Base-by-base conservation (phyloP, 2,113 vertebrate genomes). In the Plecturocebus donacophilus region DNA sequence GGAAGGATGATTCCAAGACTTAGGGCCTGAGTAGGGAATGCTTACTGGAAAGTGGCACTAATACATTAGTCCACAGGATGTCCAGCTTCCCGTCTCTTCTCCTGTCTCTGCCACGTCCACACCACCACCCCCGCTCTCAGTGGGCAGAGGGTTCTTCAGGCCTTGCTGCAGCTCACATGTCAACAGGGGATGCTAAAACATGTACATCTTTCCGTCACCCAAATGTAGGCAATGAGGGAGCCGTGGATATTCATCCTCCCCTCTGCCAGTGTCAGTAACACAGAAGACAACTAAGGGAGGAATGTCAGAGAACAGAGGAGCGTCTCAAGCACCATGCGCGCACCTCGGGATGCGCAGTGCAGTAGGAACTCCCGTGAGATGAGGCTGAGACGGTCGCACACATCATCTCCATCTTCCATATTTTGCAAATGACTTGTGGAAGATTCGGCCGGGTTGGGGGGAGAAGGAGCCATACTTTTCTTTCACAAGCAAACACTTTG, bases 371-470 rank as follows among this genome's bases (percentile, higher is more conserved):
- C 4, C 76, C 3, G 7, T 0, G 17, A 1, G 56, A 38, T 13
- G 12, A 54, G 35, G 30, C 66, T 9, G n/a, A 45, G 42, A 49
- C 13, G 45, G 23, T 21, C 32, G 4, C 7, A 2, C 6, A 23
- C 23, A 35, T 35, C 13, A 7, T 17, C 79, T 42, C 30, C 58
- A 14, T 38, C 40, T 19, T 64, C 27, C 5, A 1, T 32, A 32
- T 90, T 90, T 86, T 38, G 95, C 94, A 92, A 94, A 96, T 85
- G 23, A 30, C 77, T 71, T 87, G 35, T 75, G 93, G 95, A 95
- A 52, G 87, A n/a, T 2, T 1, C 19, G 12, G n/a, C 19, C 38
- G 19, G 25, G 16, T 17, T 35, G 64, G 52, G 23, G 56, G n/a
- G 95, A 84, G 71, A 84, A 32, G 70, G 30, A 96, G 86, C 66